phyloP scores from a whole-genome alignment of 2,113 vertebrate species.

The Carassius gibelio region DNA sequence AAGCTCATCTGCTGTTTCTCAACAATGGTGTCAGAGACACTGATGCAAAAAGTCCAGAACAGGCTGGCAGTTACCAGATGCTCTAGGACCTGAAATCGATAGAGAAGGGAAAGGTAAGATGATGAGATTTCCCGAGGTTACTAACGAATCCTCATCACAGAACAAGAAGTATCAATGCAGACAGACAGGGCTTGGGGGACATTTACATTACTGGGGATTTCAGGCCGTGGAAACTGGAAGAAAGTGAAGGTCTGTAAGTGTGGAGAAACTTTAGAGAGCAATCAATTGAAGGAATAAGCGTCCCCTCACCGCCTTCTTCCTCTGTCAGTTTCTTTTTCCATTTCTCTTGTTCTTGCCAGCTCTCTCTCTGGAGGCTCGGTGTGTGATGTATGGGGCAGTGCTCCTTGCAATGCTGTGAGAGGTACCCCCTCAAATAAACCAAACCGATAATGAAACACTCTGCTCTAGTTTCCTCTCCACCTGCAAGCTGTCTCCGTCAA shows the following conservation, averaged over 20 bases:
- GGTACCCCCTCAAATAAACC: neutral
- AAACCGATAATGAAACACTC: conserved; percentile 31
- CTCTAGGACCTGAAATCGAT: neutral
- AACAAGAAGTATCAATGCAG: neutral
- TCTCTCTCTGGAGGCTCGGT: neutral
- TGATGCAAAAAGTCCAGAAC: neutral
- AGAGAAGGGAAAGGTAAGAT: neutral
- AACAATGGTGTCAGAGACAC: neutral
- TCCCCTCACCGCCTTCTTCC: neutral
- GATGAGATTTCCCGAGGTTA: conserved; percentile 16
- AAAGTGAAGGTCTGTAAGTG: neutral
- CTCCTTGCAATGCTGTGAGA: neutral
- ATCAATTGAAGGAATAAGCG: conserved; percentile 31
- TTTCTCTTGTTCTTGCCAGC: neutral
- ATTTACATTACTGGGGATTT: neutral
- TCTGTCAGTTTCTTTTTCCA: neutral
- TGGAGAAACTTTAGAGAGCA: conserved; percentile 5
- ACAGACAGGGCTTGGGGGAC: neutral
- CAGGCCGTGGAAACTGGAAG: neutral
- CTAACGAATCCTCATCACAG: neutral
- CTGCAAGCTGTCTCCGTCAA: neutral
- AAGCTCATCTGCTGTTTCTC: neutral
- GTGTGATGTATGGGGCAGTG: conserved; percentile 33
- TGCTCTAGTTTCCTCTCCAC: neutral
- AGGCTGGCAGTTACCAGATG: neutral